Base-by-base conservation (phyloP, 2,113 vertebrate genomes). In the Perognathus longimembris region DNA sequence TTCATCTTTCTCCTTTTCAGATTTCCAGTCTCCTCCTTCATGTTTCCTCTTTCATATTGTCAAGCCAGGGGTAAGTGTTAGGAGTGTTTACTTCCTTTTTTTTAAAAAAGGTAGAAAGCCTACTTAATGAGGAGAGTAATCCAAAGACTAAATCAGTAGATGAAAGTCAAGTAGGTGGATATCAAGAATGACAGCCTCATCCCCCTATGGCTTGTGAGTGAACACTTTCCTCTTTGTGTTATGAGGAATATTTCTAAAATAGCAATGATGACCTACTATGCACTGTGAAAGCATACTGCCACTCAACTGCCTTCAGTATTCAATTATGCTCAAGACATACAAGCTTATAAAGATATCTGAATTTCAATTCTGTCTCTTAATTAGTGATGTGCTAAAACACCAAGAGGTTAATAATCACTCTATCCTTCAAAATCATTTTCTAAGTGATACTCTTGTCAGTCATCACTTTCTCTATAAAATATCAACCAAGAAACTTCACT, bases 11-110 rank as follows among this genome's bases (percentile, higher is more conserved):
- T 85, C 32, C 22, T 59, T 75, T 70, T 75, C 54, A 6, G 5
- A 61, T 22, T 26, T 26, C 59, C 6, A 24, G 42, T 91, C 74
- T 92, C 87, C 89, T 93, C 67, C 92, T 83, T 54, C 9, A 61
- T 69, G 11, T 28, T 63, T 66, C 38, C 3, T 70, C 24, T 73
- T 61, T 32, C 24, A 6, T 75, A 2, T 67, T 85, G 45, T 77
- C 78, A 77, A 70, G 50, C 11, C 24, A 15, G 22, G 15, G 26
- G 70, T 36, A 73, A 61, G 88, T 59, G 67, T 34, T 57, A 74
- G 15, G 26, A 90, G 9, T 70, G 11, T 63, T 75, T 77, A 79
- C 63, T 89, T 87, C 40, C n/a, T 75, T 1, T 89, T 81, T 14
- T 88, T 45, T 70, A 86, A 54, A 88, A 30, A 36, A 34, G 3